These are phyloP conservation scores for Manacus vitellinus DNA, from an alignment of 2,113 vertebrate species.

Conservation along the genomic window DNA sequence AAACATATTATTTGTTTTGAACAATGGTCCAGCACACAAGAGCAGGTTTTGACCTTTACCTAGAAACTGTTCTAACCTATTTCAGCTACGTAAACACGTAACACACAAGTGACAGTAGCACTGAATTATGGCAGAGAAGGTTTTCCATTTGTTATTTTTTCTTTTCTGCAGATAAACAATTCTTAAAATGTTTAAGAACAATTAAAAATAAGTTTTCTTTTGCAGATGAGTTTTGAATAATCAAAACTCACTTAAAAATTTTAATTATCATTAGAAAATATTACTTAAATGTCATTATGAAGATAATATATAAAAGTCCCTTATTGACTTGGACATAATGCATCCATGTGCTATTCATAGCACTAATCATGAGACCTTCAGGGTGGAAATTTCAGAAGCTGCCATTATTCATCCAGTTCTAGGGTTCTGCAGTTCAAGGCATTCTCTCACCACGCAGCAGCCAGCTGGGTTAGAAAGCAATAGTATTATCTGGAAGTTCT, in stretches of 20 bases:
- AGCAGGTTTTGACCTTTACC: slow-evolving; percentile 59
- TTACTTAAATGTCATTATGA: background rate
- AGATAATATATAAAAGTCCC: background rate
- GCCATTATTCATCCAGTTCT: background rate
- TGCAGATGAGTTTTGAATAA: background rate
- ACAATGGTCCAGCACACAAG: background rate
- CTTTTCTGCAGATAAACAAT: background rate
- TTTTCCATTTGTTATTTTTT: background rate
- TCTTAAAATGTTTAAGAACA: background rate
- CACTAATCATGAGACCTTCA: background rate
- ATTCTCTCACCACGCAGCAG: background rate
- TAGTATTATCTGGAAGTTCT: background rate
- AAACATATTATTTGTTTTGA: slow-evolving; percentile 2
- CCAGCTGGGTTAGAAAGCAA: background rate
- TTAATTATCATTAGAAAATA: background rate
- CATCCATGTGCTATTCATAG: background rate
- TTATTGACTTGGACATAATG: background rate
- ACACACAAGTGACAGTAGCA: background rate
- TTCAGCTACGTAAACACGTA: background rate
- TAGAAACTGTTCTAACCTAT: slow-evolving; percentile 27
- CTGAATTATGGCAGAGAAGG: background rate
- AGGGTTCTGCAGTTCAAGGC: background rate
- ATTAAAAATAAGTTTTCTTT: background rate
- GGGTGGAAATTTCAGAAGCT: background rate
- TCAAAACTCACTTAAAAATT: background rate